These are phyloP conservation scores for Decapterus maruadsi DNA, from an alignment of 2,797 vertebrate genomes.

Conservation along the genomic window DNA sequence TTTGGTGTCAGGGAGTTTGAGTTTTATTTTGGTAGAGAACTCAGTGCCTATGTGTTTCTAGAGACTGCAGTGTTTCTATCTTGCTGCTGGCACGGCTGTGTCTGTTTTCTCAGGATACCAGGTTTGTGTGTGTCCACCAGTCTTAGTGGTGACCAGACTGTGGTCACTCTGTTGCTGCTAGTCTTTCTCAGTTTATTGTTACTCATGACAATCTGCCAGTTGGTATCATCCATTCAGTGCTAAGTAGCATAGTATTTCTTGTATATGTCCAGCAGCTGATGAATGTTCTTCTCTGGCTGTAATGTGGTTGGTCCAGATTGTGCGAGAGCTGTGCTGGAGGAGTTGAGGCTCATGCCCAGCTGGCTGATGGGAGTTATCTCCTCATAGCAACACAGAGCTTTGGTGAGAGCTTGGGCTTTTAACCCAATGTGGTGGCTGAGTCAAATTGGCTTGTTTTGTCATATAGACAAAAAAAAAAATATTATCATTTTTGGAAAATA, in stretches of 20 bases:
- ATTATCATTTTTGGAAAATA: not conserved
- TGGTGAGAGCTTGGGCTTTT: constrained; percentile 7
- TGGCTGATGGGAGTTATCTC: constrained; percentile 18
- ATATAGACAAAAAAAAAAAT: not conserved
- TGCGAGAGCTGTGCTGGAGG: constrained; percentile 4
- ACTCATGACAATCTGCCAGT: constrained; percentile 38
- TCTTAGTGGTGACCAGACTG: constrained; percentile 24
- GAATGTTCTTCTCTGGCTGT: not conserved
- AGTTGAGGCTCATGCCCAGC: constrained; percentile 26
- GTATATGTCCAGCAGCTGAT: constrained; percentile 23
- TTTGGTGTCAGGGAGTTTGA: constrained; percentile 1
- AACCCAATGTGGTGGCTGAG: not conserved
- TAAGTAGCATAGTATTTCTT: constrained; percentile 14
- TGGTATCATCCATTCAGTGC: constrained; percentile 26
- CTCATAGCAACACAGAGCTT: constrained; percentile 22
- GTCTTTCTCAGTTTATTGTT: constrained; percentile 32
- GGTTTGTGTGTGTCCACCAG: constrained; percentile 13
- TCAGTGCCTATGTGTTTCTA: not conserved
- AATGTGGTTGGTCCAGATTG: constrained; percentile 27
- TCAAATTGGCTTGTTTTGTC: not conserved
- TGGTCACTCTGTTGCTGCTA: constrained; percentile 24
- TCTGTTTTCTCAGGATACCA: constrained; percentile 30
- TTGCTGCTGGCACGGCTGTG: constrained; percentile 19
- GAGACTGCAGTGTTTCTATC: not conserved
- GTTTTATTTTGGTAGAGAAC: constrained; percentile 10